phyloP scores from a whole-genome alignment of 2,888 invertebrate genomes.

The Alloplasta piceator region DNA sequence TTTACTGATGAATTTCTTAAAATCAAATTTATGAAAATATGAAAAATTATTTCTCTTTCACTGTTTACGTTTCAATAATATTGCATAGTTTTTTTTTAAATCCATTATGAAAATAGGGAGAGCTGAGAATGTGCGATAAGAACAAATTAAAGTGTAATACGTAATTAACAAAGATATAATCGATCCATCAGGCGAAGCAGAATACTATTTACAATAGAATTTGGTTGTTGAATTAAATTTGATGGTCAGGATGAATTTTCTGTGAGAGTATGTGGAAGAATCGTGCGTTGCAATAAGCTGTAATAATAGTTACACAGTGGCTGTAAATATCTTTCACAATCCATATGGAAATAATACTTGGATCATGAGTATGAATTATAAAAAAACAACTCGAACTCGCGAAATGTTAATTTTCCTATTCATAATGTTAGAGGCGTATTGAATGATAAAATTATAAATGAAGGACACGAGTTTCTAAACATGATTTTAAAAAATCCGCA shows the following conservation, averaged over 20 bases:
- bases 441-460: too few species aligned
- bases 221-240: slow-evolving; percentile 21
- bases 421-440: background rate
- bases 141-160: background rate
- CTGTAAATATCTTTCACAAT: background rate
- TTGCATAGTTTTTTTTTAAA: background rate
- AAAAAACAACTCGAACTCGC: background rate
- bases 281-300: slow-evolving; percentile 54
- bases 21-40: background rate
- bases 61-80: background rate
- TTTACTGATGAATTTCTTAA: too few species aligned
- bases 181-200: slow-evolving; percentile 6
- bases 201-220: slow-evolving; percentile 4
- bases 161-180: slow-evolving; percentile 8
- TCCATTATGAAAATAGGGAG: background rate
- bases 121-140: background rate
- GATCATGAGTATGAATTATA: background rate
- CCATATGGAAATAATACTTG: background rate
- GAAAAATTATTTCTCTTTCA: background rate
- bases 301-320: slow-evolving; percentile 27
- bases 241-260: slow-evolving; percentile 4
- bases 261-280: slow-evolving; percentile 5
- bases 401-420: background rate
- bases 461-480: too few species aligned
- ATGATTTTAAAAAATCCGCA: too few species aligned